These are phyloP conservation scores for Listronotus bonariensis DNA, from an alignment of 1,140 invertebrate genomes.

Conservation along the genomic window DNA sequence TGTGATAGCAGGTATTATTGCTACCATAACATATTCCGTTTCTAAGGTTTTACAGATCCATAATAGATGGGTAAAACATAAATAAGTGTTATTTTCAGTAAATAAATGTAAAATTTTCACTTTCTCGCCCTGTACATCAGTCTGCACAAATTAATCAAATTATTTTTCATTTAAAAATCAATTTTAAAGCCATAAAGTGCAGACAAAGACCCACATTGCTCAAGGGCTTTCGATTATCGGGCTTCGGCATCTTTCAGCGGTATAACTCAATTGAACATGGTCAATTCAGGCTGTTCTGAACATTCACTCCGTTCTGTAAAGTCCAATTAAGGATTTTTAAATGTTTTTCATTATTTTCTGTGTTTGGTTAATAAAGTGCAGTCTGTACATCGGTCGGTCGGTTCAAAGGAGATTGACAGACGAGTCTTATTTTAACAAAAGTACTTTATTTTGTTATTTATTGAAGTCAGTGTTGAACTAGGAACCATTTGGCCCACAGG, in stretches of 20 bases:
- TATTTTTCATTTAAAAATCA: constrained; percentile 17
- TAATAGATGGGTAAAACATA: too few species aligned
- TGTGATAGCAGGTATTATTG: too few species aligned
- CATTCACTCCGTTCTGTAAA: constrained; percentile 42
- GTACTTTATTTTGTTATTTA: too few species aligned
- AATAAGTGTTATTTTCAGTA: too few species aligned
- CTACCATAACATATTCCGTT: too few species aligned
- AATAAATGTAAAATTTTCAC: too few species aligned
- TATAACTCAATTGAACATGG: constrained; percentile 46
- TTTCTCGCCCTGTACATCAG: too few species aligned
- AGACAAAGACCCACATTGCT: constrained; percentile 29
- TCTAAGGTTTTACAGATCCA: too few species aligned
- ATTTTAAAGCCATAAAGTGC: constrained; percentile 19
- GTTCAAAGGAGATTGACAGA: constrained; percentile 31
- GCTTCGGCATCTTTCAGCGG: constrained; percentile 40
- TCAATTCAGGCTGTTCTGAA: constrained; percentile 39
- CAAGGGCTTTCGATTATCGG: constrained; percentile 35
- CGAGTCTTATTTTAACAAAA: too few species aligned
- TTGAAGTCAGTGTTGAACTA: too few species aligned
- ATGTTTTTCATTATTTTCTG: constrained; percentile 47
- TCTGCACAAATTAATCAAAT: constrained; percentile 14
- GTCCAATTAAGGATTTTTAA: constrained; percentile 47
- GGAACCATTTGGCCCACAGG: too few species aligned
- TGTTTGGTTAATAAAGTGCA: constrained; percentile 39
- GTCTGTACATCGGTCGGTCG: constrained; percentile 31